A percentile compares a stretch with the other conserved stretches of the same genome.
Conservation (phyloP, 2,888 invertebrate genomes). For the Rotaria sp. region DNA sequence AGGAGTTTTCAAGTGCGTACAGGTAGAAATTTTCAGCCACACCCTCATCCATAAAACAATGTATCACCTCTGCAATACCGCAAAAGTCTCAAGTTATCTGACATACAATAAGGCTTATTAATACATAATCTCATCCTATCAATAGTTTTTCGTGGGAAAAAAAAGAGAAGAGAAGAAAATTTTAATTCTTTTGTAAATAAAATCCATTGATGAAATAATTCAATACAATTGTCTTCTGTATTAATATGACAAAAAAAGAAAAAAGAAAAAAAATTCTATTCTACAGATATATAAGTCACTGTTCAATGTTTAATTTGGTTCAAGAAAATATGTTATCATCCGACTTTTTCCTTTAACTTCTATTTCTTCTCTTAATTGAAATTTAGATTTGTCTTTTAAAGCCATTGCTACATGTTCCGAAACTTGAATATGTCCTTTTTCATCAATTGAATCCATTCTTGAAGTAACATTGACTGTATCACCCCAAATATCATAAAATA, state of each 20-base stretch:
- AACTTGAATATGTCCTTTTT: slow-evolving; percentile 48
- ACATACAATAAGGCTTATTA: too few relatives aligned
- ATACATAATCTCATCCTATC: too few relatives aligned
- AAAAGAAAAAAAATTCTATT: background rate
- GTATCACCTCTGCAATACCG: too few relatives aligned
- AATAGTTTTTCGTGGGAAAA: background rate
- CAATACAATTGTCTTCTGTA: slow-evolving; percentile 1
- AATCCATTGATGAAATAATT: background rate
- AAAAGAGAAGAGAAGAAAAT: background rate
- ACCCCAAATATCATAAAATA: slow-evolving; percentile 96
- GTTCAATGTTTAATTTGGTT: background rate
- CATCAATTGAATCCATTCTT: slow-evolving; percentile 91
- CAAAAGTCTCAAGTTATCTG: too few relatives aligned
- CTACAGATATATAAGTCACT: slow-evolving; percentile 24
- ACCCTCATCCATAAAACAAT: too few relatives aligned
- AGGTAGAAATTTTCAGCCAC: too few relatives aligned
- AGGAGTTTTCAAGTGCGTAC: too few relatives aligned
- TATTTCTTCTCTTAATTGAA: too few relatives aligned
- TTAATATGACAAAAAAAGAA: background rate
- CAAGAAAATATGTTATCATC: too few relatives aligned
- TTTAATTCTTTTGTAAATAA: background rate
- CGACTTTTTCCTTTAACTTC: too few relatives aligned
- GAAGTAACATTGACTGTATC: slow-evolving; percentile 95
- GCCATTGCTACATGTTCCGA: slow-evolving; percentile 49
- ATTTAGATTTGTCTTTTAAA: too few relatives aligned